Base-by-base conservation (phyloP, 2,888 invertebrate genomes). In the Pomacea canaliculata region DNA sequence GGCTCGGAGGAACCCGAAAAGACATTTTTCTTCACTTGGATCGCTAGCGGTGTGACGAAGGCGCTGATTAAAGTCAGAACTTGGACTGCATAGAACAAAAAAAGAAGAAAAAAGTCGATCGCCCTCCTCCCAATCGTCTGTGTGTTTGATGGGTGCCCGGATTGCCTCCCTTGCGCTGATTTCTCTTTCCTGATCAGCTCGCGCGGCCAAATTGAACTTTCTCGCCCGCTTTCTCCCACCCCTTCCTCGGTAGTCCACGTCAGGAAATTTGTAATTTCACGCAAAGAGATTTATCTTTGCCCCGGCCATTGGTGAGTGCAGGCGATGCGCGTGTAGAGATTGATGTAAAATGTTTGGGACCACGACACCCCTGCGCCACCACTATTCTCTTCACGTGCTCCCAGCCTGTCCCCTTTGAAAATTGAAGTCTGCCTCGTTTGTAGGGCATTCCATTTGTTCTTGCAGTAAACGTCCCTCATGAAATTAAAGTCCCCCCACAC, bases 191-290 rank as follows among this genome's bases (percentile, higher is more conserved):
- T 67, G 73, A 73, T 73, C 73, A 73, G 66, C 59, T 67, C 66
- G 7, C 51, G 48, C 46, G 51, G 27, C 73, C 73, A 73, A 73
- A 73, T 73, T 73, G 56, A 67, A 66, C 73, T 73, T 67, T 67
- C 72, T 73, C 66, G 73, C 73, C 66, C 27, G n/a, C 23, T 56
- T 23, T 68, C 62, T 18, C 62, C 69, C 48, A 59, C 49, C 62
- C 62, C 37, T 27, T 59, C 62, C 68, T 23, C 68, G 19, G 63
- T 63, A n/a, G n/a, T 63, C 23, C 51, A 73, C 74, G 75, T 76
- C 78, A 77, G 77, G 76, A 79, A 79, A 79, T 79, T 79, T 79
- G 76, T 79, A 79, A 79, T 79, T 79, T 79, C 67, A 76, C 76
- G 76, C 79, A 73, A 78, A 74, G 70, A 78, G 74, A 70, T 78